phyloP scores from a whole-genome alignment of 2,888 invertebrate genomes.

The Macaria liturata region DNA sequence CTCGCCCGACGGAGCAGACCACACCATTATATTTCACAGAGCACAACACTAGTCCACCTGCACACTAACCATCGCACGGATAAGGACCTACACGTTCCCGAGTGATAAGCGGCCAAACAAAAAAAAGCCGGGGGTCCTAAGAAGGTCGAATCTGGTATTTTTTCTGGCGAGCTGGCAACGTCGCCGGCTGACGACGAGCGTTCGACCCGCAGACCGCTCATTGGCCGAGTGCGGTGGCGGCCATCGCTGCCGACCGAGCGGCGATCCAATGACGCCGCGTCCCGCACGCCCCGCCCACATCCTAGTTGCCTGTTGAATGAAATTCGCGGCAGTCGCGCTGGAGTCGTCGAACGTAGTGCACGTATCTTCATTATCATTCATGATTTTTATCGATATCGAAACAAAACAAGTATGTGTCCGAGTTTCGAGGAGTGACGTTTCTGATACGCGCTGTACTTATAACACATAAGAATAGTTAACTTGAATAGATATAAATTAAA shows the following conservation, averaged over 20 bases:
- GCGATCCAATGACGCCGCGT: constrained; percentile 74
- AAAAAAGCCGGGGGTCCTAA: constrained; percentile 81
- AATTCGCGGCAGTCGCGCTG: constrained; percentile 70
- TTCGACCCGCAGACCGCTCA: constrained; percentile 76
- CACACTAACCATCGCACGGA: constrained; percentile 67
- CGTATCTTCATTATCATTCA: constrained; percentile 41
- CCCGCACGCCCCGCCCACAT: constrained; percentile 82
- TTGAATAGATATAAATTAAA: background rate
- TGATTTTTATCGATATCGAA: constrained; percentile 16
- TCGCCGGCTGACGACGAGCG: constrained; percentile 77
- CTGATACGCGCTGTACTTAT: constrained; percentile 13
- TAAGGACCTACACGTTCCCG: constrained; percentile 76
- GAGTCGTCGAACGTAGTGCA: constrained; percentile 48
- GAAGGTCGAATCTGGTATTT: constrained; percentile 82
- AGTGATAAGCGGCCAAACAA: constrained; percentile 81
- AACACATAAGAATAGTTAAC: no score
- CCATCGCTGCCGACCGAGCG: constrained; percentile 69
- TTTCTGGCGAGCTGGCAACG: constrained; percentile 80
- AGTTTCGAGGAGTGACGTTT: constrained; percentile 24
- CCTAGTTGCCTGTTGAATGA: constrained; percentile 76
- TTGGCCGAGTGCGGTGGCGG: constrained; percentile 80
- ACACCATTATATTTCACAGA: constrained; percentile 77
- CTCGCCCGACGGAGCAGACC: constrained; percentile 77
- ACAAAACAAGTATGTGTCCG: no score
- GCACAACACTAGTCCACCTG: constrained; percentile 74